Conservation (phyloP, 2,888 invertebrate species). For the Agapostemon virescens region DNA sequence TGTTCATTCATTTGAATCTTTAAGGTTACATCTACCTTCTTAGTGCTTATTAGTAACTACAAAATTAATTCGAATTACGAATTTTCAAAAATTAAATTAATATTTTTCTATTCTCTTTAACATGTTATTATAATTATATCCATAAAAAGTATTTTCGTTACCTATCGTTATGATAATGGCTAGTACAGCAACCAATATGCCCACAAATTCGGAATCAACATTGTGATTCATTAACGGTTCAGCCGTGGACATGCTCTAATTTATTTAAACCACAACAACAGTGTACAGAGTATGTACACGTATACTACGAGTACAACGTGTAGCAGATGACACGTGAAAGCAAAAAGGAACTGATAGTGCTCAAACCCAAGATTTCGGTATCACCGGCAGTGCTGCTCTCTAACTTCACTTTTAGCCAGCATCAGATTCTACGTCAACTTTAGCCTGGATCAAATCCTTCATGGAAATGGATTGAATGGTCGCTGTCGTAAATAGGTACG, state of each 20-base stretch:
- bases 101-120: neutral
- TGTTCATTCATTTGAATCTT: conserved; percentile 2
- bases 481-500: no score
- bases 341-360: no score
- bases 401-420: no score
- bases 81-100: no score
- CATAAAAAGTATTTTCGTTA: conserved; percentile 67
- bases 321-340: neutral
- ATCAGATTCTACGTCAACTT: no score
- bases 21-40: neutral
- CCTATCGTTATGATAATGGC: conserved; percentile 77
- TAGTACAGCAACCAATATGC: conserved; percentile 76
- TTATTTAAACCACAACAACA: neutral
- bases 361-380: no score
- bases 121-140: conserved; percentile 30
- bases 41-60: neutral
- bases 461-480: no score
- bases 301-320: neutral
- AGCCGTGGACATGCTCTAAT: conserved; percentile 19
- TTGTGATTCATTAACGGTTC: conserved; percentile 58
- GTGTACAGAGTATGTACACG: neutral
- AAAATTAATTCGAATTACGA: neutral
- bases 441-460: no score
- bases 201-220: conserved; percentile 72
- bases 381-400: no score